These are phyloP conservation scores for Ardeotis arabs DNA, from an alignment of 2,113 vertebrate species.

Conservation along the genomic window DNA sequence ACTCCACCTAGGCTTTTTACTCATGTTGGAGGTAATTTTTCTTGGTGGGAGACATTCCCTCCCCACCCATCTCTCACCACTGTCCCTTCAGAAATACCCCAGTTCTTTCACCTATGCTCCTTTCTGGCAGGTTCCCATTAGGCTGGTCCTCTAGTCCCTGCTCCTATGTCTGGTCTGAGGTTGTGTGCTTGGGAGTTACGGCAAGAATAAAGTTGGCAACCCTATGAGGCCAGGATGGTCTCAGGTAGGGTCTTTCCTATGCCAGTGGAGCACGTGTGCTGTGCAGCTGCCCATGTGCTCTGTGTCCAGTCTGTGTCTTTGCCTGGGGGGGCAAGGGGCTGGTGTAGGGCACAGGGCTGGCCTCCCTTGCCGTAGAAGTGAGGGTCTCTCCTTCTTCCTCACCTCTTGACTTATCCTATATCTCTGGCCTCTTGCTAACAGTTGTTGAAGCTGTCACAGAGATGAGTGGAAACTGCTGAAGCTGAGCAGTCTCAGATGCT, in stretches of 20 bases:
- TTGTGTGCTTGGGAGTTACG: background rate
- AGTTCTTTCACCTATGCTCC: background rate
- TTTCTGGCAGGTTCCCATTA: background rate
- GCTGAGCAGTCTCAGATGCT: background rate
- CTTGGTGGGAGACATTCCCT: background rate
- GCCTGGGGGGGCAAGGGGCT: rapidly evolving
- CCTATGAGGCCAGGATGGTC: background rate
- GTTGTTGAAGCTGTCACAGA: background rate
- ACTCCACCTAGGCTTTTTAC: background rate
- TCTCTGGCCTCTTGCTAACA: background rate
- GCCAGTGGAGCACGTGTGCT: background rate
- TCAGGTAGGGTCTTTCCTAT: background rate
- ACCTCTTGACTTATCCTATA: background rate
- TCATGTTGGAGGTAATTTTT: background rate
- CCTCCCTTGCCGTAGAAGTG: background rate
- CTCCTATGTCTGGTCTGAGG: background rate
- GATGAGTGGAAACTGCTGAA: background rate
- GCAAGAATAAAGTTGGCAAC: background rate
- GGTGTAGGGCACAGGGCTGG: background rate
- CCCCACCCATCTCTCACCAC: background rate
- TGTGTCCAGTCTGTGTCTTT: background rate
- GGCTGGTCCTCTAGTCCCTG: background rate
- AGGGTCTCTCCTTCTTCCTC: background rate
- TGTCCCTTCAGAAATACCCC: background rate
- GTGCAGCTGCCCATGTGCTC: background rate